These are phyloP conservation scores for Melanotaenia duboulayi DNA, from an alignment of 2,113 vertebrate species.

Conservation along the genomic window DNA sequence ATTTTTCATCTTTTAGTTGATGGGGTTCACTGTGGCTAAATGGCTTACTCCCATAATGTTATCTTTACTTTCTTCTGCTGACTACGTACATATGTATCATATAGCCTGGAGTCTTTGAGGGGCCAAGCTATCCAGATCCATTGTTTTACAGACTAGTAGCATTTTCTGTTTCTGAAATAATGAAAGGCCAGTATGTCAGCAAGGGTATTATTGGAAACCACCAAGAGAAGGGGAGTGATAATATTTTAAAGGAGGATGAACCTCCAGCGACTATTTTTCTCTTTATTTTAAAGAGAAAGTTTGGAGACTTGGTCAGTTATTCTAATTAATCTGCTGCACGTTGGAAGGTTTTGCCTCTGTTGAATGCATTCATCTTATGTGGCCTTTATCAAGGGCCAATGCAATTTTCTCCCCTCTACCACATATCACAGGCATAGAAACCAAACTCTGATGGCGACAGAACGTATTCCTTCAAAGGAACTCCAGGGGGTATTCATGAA, in stretches of 20 bases:
- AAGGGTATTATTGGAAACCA: constrained; percentile 31
- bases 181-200: constrained; percentile 44
- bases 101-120: constrained; percentile 42
- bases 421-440: constrained; percentile 66
- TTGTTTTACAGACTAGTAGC: constrained; percentile 49
- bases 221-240: constrained; percentile 28
- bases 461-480: constrained; percentile 67
- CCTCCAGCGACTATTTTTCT: constrained; percentile 11
- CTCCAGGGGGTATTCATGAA: constrained; percentile 76
- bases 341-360: constrained; percentile 50
- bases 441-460: constrained; percentile 64
- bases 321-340: constrained; percentile 62
- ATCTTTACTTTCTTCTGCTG: constrained; percentile 51
- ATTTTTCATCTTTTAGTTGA: constrained; percentile 43
- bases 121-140: constrained; percentile 38
- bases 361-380: constrained; percentile 56
- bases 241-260: constrained; percentile 26
- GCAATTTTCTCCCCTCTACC: constrained; percentile 62
- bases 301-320: constrained; percentile 32
- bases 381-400: constrained; percentile 66
- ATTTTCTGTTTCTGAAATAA: constrained; percentile 64
- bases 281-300: constrained; percentile 38
- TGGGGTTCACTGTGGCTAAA: constrained; percentile 32
- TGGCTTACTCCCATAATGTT: constrained; percentile 44
- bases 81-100: constrained; percentile 44